A percentile compares a stretch with the other conserved stretches of the same genome.
phyloP scores from a whole-genome alignment of 1,140 invertebrate genomes.

The Heliconius himera region DNA sequence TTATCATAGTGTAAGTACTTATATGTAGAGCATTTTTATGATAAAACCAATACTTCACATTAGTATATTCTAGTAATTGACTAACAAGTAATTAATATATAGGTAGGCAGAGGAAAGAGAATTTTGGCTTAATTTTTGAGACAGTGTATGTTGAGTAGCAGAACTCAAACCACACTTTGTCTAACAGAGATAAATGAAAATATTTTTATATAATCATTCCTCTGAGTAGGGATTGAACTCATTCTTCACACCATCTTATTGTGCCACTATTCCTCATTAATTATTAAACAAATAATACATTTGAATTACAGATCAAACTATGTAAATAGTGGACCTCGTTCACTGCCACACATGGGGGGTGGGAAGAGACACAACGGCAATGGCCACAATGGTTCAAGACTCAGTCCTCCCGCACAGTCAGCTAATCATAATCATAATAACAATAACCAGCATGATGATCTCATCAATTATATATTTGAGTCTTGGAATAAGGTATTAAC shows the following conservation, averaged over 20 bases:
- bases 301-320: slow-evolving; percentile 66
- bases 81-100: too few relatives aligned
- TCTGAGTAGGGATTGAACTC: too few relatives aligned
- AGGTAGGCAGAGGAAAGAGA: too few relatives aligned
- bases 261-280: not conserved
- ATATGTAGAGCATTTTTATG: slow-evolving; percentile 3
- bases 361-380: slow-evolving; percentile 63
- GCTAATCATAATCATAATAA: slow-evolving; percentile 55
- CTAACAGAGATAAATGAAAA: too few relatives aligned
- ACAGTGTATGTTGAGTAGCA: too few relatives aligned
- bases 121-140: too few relatives aligned
- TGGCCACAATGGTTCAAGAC: slow-evolving; percentile 56
- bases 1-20: slow-evolving; percentile 1
- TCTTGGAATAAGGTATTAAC: slow-evolving; percentile 77
- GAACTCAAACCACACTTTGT: not conserved
- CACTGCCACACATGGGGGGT: slow-evolving; percentile 68
- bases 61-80: not conserved
- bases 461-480: slow-evolving; percentile 79
- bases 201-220: too few relatives aligned
- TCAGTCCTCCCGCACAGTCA: slow-evolving; percentile 68
- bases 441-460: slow-evolving; percentile 71
- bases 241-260: too few relatives aligned
- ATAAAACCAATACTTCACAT: not conserved
- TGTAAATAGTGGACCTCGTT: slow-evolving; percentile 66
- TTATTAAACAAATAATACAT: not conserved